phyloP scores from a whole-genome alignment of 1,140 invertebrate species.

The Aethina tumida region DNA sequence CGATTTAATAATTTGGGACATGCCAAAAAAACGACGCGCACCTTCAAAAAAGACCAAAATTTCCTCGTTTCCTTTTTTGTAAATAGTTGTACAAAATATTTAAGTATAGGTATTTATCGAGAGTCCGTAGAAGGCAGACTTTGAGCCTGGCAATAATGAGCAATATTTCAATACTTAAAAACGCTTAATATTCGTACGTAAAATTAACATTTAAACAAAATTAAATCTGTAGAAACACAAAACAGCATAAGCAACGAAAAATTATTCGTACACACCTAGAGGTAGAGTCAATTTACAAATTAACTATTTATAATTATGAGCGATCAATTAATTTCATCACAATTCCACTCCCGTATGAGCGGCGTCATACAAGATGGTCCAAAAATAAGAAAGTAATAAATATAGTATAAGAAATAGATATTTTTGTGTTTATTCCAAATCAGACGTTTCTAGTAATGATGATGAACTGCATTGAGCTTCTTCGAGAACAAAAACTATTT shows the following conservation, averaged over 20 bases:
- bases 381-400: too few relatives aligned
- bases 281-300: conserved; percentile 11
- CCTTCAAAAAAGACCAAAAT: conserved; percentile 4
- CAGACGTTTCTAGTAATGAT: too few relatives aligned
- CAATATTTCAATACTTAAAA: conserved; percentile 19
- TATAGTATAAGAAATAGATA: too few relatives aligned
- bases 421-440: too few relatives aligned
- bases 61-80: neutral
- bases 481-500: too few relatives aligned
- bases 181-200: conserved; percentile 22
- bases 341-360: too few relatives aligned
- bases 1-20: conserved; percentile 5
- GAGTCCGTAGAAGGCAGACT: neutral
- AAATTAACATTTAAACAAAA: conserved; percentile 7
- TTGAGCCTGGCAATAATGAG: conserved; percentile 17
- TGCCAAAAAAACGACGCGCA: conserved; percentile 17
- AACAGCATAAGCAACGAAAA: conserved; percentile 19
- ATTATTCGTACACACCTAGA: conserved; percentile 18
- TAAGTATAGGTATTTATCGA: neutral
- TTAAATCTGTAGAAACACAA: conserved; percentile 9
- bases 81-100: neutral
- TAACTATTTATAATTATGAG: too few relatives aligned
- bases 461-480: too few relatives aligned
- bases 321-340: too few relatives aligned
- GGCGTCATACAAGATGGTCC: too few relatives aligned